These are phyloP conservation scores for Drosophila hamatofila DNA, from an alignment of 2,888 invertebrate genomes.

Conservation along the genomic window DNA sequence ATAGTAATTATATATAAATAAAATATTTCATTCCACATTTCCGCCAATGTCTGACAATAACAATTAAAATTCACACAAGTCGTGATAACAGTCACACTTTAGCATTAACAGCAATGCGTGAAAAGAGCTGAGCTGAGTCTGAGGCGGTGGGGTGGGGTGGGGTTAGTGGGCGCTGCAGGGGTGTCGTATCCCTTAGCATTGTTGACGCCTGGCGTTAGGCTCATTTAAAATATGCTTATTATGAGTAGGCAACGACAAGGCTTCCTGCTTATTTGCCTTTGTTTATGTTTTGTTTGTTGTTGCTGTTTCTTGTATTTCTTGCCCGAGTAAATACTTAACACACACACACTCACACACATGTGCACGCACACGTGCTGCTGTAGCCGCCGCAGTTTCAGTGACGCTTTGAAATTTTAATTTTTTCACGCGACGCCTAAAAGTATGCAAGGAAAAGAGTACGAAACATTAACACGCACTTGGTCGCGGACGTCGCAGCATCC, in stretches of 20 bases:
- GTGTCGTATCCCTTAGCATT: conserved; percentile 55
- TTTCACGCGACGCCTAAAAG: conserved; percentile 75
- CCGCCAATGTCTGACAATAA: neutral
- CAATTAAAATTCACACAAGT: neutral
- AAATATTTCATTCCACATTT: neutral
- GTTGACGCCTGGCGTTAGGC: conserved; percentile 54
- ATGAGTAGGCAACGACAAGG: conserved; percentile 42
- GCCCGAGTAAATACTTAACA: conserved; percentile 58
- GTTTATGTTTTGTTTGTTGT: conserved; percentile 56
- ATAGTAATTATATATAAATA: neutral
- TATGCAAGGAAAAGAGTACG: conserved; percentile 52
- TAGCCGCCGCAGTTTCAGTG: conserved; percentile 52
- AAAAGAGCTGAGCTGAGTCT: no score
- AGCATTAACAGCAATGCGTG: conserved; percentile 10
- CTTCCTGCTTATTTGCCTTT: conserved; percentile 75
- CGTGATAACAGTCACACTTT: conserved; percentile 29
- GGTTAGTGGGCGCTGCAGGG: neutral
- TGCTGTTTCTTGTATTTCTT: conserved; percentile 52
- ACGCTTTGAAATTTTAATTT: conserved; percentile 79
- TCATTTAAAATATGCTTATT: conserved; percentile 71
- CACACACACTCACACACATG: conserved; percentile 21
- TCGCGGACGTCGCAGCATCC: conserved; percentile 26
- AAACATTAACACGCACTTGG: conserved; percentile 60
- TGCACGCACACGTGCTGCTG: conserved; percentile 4
- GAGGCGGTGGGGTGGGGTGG: neutral